Conservation (phyloP, 2,797 vertebrate genomes). For the Melanotaenia parkinsoni region DNA sequence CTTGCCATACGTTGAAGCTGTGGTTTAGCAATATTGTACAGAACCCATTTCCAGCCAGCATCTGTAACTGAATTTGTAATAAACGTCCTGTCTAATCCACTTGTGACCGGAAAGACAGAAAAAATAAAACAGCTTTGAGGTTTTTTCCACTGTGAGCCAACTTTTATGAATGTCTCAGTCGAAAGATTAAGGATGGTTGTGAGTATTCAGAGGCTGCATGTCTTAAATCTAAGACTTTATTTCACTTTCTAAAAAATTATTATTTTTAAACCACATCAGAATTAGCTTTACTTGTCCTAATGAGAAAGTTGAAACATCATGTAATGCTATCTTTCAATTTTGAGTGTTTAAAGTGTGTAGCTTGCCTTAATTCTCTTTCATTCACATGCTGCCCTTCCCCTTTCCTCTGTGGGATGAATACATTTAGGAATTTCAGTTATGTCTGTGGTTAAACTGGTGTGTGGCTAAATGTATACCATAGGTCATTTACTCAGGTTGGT, state of each 20-base stretch:
- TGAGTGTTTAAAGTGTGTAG: not conserved
- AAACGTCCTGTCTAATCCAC: conserved; percentile 17
- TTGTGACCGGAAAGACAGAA: not conserved
- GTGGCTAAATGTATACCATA: conserved; percentile 9
- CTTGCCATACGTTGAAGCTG: not conserved
- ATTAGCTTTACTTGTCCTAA: not conserved
- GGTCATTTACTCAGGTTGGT: not conserved
- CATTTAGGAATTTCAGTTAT: conserved; percentile 67
- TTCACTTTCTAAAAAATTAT: not conserved
- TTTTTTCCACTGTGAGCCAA: conserved; percentile 52
- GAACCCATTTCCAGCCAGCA: not conserved
- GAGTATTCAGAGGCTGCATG: not conserved
- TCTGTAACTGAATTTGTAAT: conserved; percentile 1
- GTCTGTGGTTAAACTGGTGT: conserved; percentile 8
- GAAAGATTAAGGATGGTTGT: not conserved
- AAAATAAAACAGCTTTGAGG: conserved; percentile 7
- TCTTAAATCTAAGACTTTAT: conserved; percentile 2
- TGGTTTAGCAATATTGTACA: conserved; percentile 3
- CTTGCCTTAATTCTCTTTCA: conserved; percentile 34
- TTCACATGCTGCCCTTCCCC: not conserved
- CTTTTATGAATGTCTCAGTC: not conserved
- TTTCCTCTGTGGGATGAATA: conserved; percentile 6
- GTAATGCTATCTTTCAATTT: not conserved
- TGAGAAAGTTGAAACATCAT: not conserved
- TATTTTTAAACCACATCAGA: not conserved